A percentile compares a stretch with the other conserved stretches of the same genome.
Evolutionary conservation across 2,113 vertebrate genomes (phyloP).

Genomic region (Myotis yumanensis): DNA sequence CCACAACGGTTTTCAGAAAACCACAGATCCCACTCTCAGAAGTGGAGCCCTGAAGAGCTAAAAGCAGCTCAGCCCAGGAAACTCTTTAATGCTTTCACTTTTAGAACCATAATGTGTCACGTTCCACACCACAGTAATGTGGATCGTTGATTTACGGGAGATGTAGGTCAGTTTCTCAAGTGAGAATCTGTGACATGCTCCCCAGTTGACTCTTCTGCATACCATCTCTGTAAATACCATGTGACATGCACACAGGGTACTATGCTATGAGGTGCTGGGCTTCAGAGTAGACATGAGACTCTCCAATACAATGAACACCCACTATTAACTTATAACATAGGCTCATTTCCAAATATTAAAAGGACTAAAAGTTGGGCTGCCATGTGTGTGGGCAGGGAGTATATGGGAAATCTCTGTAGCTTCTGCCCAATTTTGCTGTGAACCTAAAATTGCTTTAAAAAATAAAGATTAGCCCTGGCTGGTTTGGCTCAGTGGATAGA

Average conservation of each 20-base stretch:
- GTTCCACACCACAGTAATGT: not conserved
- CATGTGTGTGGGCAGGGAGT: not conserved
- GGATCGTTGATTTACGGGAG: not conserved
- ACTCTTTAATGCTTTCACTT: not conserved
- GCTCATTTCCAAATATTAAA: not conserved
- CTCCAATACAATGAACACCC: not conserved
- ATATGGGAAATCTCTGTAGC: not conserved
- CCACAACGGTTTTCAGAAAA: not conserved
- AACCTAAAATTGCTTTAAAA: constrained; percentile 17
- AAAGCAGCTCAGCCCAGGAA: not conserved
- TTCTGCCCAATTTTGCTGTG: not conserved
- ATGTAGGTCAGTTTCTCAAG: not conserved
- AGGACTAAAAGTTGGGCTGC: not conserved
- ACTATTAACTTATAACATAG: not conserved
- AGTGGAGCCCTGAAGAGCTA: not conserved
- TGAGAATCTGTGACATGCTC: not conserved
- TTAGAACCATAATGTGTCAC: not conserved
- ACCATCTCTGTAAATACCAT: not conserved
- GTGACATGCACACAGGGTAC: not conserved
- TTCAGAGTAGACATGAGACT: not conserved
- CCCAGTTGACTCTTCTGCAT: not conserved
- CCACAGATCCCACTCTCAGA: not conserved
- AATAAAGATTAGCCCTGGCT: not conserved
- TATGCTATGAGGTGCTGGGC: not conserved
- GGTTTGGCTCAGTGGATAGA: too few species aligned